Evolutionary conservation across 1,140 invertebrate species (phyloP).

Genomic region (Drosophila prosaltans): DNA sequence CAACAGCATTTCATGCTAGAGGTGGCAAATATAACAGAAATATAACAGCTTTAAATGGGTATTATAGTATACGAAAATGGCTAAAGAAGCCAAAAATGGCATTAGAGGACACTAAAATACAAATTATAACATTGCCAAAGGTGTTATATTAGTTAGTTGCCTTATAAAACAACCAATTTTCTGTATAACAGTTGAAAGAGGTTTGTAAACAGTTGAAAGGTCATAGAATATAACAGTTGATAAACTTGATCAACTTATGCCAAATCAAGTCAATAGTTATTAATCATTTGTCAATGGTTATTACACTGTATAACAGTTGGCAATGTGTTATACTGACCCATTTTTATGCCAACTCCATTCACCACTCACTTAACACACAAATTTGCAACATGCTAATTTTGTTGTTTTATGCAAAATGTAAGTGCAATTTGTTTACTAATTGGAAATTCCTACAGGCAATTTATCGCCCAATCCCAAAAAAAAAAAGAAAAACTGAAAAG

Average conservation of each 20-base stretch:
- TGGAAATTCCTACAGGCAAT: conserved; percentile 77
- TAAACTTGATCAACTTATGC: too few species aligned
- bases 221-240: too few species aligned
- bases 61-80: too few species aligned
- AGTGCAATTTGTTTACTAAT: conserved; percentile 42
- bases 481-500: conserved; percentile 49
- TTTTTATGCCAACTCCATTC: conserved; percentile 1
- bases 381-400: conserved; percentile 5
- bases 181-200: too few species aligned
- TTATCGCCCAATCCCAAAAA: conserved; percentile 36
- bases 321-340: background rate
- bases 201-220: too few species aligned
- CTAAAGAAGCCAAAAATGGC: too few species aligned
- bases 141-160: too few species aligned
- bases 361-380: conserved; percentile 4
- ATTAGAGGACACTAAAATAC: too few species aligned
- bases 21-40: background rate
- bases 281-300: too few species aligned
- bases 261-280: too few species aligned
- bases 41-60: background rate
- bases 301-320: background rate
- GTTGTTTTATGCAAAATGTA: conserved; percentile 10
- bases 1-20: background rate
- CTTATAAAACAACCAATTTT: too few species aligned
- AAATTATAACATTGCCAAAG: too few species aligned